Evolutionary conservation across 2,888 invertebrate species (phyloP).

Genomic region (Synanthedon vespiformis): DNA sequence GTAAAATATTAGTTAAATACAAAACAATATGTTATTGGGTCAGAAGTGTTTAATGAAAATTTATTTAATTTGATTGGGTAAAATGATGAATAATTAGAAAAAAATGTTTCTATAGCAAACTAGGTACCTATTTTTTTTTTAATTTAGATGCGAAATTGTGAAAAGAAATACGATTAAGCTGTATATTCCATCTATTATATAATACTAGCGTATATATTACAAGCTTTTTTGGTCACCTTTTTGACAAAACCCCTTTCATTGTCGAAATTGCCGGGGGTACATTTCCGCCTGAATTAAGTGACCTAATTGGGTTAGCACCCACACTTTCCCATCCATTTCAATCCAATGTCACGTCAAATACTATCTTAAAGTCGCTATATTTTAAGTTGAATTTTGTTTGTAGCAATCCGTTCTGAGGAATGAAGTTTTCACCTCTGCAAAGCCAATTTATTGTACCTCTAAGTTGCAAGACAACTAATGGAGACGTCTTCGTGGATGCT

Average conservation of each 20-base stretch:
- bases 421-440: conserved; percentile 21
- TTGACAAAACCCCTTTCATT: not conserved
- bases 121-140: no score
- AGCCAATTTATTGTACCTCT: conserved; percentile 31
- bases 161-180: no score
- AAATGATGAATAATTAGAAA: no score
- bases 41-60: no score
- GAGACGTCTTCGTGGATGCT: conserved; percentile 25
- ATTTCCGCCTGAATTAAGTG: conserved; percentile 23
- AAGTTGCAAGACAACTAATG: conserved; percentile 29
- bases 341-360: conserved; percentile 6
- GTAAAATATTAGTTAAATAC: no score
- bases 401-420: conserved; percentile 3
- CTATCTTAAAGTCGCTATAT: not conserved
- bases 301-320: conserved; percentile 30
- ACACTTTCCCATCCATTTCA: conserved; percentile 15
- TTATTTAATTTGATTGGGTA: no score
- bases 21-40: no score
- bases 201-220: no score
- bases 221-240: no score
- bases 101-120: no score
- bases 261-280: conserved; percentile 11
- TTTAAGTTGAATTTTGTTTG: conserved; percentile 10
- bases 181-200: no score
- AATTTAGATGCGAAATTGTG: no score